These are phyloP conservation scores for Pogoniulus pusillus DNA, from an alignment of 2,797 vertebrate genomes.

Conservation along the genomic window DNA sequence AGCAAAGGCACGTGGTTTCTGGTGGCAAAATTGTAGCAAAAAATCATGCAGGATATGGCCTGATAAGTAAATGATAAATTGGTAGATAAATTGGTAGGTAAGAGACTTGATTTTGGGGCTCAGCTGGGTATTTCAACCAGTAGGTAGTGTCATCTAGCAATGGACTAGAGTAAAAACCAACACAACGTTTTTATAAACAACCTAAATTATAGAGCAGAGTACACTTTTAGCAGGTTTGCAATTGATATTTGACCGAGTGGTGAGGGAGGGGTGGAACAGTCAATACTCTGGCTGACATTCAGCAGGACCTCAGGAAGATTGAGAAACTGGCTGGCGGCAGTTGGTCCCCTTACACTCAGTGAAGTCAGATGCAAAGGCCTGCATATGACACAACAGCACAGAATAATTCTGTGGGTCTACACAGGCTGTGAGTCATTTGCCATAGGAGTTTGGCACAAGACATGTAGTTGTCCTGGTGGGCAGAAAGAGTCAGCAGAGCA, in stretches of 20 bases:
- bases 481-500: neutral
- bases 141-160: neutral
- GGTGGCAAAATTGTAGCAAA: rapidly evolving
- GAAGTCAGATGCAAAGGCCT: neutral
- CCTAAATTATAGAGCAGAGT: neutral
- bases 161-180: neutral
- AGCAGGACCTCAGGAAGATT: neutral
- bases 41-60: neutral
- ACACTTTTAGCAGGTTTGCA: neutral
- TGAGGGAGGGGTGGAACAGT: too few species aligned
- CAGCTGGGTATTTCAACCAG: neutral
- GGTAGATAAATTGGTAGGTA: too few species aligned
- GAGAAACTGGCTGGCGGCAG: neutral
- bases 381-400: neutral
- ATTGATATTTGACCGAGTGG: neutral
- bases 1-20: neutral
- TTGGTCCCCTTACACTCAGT: neutral
- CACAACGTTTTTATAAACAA: neutral
- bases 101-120: neutral
- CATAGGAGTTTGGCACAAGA: neutral
- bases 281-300: neutral
- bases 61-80: neutral
- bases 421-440: neutral
- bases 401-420: neutral
- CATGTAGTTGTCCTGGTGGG: neutral